Percentiles rank a stretch among this genome's conserved stretches.
These are phyloP conservation scores for Montifringilla adamsi DNA, from an alignment of 2,113 vertebrate genomes.

Conservation along the genomic window DNA sequence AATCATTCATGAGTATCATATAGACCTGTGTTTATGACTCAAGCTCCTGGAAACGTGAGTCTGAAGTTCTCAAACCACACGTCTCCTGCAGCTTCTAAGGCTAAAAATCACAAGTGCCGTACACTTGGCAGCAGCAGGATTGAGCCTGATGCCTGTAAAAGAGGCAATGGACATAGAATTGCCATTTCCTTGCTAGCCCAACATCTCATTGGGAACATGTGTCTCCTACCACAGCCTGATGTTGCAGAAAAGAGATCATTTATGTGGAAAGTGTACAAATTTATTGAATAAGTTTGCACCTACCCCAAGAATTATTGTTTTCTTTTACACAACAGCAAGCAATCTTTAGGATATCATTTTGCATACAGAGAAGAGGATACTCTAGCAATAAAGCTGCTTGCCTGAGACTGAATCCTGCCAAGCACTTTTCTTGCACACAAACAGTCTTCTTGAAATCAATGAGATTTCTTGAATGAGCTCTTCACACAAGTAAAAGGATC, in stretches of 20 bases:
- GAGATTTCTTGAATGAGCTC: constrained; percentile 39
- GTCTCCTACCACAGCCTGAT: neutral
- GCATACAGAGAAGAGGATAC: neutral
- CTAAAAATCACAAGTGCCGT: neutral
- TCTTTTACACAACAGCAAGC: constrained; percentile 6
- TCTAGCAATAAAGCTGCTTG: constrained; percentile 4
- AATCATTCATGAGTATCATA: constrained; percentile 56
- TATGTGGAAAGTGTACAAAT: neutral
- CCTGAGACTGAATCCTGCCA: constrained; percentile 31
- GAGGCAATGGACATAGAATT: constrained; percentile 22
- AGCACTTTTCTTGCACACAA: constrained; percentile 29
- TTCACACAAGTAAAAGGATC: constrained; percentile 42
- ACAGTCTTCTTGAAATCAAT: constrained; percentile 37
- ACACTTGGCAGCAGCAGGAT: neutral
- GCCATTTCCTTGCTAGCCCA: neutral
- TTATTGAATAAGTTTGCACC: neutral
- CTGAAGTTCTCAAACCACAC: constrained; percentile 43
- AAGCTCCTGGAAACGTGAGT: constrained; percentile 60
- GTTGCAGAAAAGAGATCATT: neutral
- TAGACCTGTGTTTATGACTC: constrained; percentile 55
- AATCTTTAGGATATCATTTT: neutral
- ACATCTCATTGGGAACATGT: neutral
- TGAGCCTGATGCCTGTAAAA: neutral
- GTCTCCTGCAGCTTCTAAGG: neutral
- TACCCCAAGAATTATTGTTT: neutral